Base-by-base conservation (phyloP, 2,888 invertebrate species). In the Amblyjoppa fuscipennis region DNA sequence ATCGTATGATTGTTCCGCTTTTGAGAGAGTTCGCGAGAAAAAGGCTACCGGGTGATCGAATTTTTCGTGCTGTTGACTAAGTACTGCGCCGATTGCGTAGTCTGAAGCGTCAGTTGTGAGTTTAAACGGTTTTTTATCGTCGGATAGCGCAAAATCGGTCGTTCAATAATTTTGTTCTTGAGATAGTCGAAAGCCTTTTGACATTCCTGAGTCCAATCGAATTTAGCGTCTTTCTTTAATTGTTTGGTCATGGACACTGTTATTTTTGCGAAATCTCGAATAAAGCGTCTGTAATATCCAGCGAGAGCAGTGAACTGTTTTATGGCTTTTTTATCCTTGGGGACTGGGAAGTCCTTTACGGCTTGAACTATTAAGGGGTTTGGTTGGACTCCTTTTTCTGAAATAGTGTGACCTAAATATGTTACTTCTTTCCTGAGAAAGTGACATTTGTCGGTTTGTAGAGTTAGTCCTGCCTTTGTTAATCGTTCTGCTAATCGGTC, bases 11-110 rank as follows among this genome's bases (percentile, higher is more conserved):
- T 64, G 71, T 89, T 93, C 90, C 0, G 90, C 84, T 75, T 85
- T 71, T n/a, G 82, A 88, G 78, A 90, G 81, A 0, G 90, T 92
- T 85, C 92, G 88, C n/a, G 92, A 92, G 11, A 92, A 88, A 73
- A 90, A 92, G 34, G 90, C 90, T 16, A 93, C 86, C 2, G 91
- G 91, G 64, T 88, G 84, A 81, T 89, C 86, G n/a, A 87, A 70
- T 78, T 91, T 89, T 70, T 91, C 75, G 77, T 90, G 3, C 51
- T 88, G 88, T 85, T 93, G 92, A 0, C 87, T 85, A 28, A 92
- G 73, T 0, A 93, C 91, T 4, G 87, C 89, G 0, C 91, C 92
- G 1, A 84, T 78, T 0, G 84, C 84, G 13, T 68, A 73, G 9
- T 74, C 77, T 3, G 79, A 80, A 1, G 87, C 84, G 45, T 88